These are phyloP conservation scores for Ailurus styani DNA, from an alignment of 2,113 vertebrate species.

Conservation along the genomic window DNA sequence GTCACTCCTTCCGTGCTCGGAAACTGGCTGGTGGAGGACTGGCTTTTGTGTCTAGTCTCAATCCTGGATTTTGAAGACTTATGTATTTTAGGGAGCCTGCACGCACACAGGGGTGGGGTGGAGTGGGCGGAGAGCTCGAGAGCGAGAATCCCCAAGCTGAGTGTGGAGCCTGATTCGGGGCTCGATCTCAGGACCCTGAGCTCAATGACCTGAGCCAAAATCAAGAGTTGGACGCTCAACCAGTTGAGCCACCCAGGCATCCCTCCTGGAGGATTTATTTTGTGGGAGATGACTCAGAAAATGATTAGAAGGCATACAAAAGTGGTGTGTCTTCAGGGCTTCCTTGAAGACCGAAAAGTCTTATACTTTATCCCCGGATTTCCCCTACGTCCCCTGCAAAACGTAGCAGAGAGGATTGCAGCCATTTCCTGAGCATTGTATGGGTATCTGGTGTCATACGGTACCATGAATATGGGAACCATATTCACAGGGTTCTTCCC, in stretches of 20 bases:
- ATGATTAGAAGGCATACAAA: neutral
- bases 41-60: neutral
- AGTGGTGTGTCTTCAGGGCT: neutral
- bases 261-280: neutral
- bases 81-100: neutral
- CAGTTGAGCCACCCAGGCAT: neutral
- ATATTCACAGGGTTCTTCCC: neutral
- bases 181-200: neutral
- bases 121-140: fast-evolving
- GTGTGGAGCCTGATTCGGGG: neutral
- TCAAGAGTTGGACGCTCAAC: neutral
- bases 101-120: neutral
- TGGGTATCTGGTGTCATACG: neutral
- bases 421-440: neutral
- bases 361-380: neutral
- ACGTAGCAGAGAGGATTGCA: neutral
- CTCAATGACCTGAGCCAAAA: neutral
- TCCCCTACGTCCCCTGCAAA: neutral
- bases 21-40: neutral
- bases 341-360: neutral
- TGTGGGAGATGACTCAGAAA: neutral
- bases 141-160: neutral
- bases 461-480: no score
- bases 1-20: neutral
- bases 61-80: neutral